These are phyloP conservation scores for Apantesis nais DNA, from an alignment of 2,888 invertebrate species.

Conservation along the genomic window DNA sequence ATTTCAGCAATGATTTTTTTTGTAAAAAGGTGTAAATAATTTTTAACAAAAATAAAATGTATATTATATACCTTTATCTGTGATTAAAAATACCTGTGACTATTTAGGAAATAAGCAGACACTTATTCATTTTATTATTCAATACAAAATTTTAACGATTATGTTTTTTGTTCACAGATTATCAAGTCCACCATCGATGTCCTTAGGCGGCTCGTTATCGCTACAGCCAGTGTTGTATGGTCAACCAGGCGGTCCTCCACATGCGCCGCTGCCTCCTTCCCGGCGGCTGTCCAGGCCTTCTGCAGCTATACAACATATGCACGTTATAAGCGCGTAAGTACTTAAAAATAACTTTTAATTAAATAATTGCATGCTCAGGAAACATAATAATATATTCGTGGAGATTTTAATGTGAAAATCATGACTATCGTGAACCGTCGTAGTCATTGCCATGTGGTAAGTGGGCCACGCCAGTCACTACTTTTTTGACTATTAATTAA, in stretches of 20 bases:
- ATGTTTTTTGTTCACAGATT: slow-evolving; percentile 56
- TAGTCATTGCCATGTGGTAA: too few relatives aligned
- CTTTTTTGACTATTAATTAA: too few relatives aligned
- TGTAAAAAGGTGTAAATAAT: too few relatives aligned
- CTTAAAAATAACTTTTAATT: neutral
- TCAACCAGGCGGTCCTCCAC: slow-evolving; percentile 53
- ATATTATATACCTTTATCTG: too few relatives aligned
- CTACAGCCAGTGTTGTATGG: slow-evolving; percentile 85
- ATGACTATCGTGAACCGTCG: too few relatives aligned
- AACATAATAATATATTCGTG: neutral
- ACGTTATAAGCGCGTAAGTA: slow-evolving; percentile 89
- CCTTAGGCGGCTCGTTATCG: slow-evolving; percentile 78
- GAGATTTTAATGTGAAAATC: too few relatives aligned
- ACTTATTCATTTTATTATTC: too few relatives aligned
- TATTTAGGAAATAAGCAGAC: too few relatives aligned
- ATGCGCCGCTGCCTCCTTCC: slow-evolving; percentile 84
- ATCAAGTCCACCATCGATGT: slow-evolving; percentile 83
- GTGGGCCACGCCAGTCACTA: too few relatives aligned
- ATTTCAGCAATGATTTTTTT: too few relatives aligned
- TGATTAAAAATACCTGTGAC: too few relatives aligned
- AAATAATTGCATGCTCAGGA: neutral
- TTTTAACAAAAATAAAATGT: too few relatives aligned
- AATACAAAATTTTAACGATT: neutral
- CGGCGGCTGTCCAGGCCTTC: slow-evolving; percentile 86
- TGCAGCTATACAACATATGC: slow-evolving; percentile 86